Base-by-base conservation (phyloP, 2,113 vertebrate genomes). In the Odontesthes bonariensis region DNA sequence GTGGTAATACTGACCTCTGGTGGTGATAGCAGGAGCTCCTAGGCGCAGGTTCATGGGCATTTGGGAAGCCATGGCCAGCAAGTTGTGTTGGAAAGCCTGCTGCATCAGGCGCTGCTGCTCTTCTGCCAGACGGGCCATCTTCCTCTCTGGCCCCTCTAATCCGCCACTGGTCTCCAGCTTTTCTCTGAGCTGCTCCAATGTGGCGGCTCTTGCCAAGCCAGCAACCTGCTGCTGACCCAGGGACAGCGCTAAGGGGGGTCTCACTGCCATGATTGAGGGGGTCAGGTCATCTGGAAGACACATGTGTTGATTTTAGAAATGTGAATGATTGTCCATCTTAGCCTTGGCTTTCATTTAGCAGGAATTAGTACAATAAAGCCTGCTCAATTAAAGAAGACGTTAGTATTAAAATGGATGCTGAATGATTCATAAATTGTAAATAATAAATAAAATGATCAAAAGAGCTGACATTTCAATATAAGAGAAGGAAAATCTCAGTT, bases 21-120 rank as follows among this genome's bases (percentile, higher is more conserved):
- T 95, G 0, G 95, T 94, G 89, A 95, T 93, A 57, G 73, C n/a
- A 17, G 90, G 91, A 33, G 83, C 75, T 67, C 95, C 96, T 84
- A 99, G 86, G 8, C 92, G 92, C 78, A 93, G 91, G 91, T 96
- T 98, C 96, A 97, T 95, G 82, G 97, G 98, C 80, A 97, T 94
- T 74, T 97, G 97, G 8, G 97, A 93, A 0, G 98, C 96, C 97
- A 98, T 89, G 90, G 92, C 95, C 74, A 99, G 83, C 4, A 99
- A 92, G 91, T 96, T 97, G 74, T 98, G 97, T 74, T 99, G 97
- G 59, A 99, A 93, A 2, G 96, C 96, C 92, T 98, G 97, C 88
- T 98, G 97, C 79, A 98, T 95, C 1, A 98, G 92, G 22, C 96
- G 95, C 92, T 99, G 97, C 86, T 98, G 97, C 79, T 98, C 98